Evolutionary conservation across 2,888 invertebrate species (phyloP), one percentile per base, ranked within the genome.

Genomic region (Venusia cambrica): DNA sequence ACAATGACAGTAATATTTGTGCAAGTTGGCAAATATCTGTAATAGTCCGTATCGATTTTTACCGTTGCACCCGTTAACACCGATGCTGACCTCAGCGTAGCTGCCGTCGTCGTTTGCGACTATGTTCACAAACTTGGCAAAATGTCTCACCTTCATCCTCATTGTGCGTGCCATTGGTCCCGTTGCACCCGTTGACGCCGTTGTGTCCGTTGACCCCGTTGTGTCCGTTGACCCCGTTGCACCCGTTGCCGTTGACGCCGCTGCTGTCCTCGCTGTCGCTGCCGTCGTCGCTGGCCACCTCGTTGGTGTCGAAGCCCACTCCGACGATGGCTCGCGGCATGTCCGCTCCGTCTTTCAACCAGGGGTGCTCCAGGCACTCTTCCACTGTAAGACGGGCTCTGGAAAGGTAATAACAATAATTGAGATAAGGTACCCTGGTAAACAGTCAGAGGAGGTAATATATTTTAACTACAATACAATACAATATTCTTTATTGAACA

Each of bases 361-460:
- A 97, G 64, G 93, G 91, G 88, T 97, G 97, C 75, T 94, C 92
- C 72, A 97, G 91, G 87, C 97, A 94, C 84, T 96, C 94, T 66
- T 92, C 90, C 67, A 96, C 95, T 73, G 93, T 93, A 87, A 97
- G 91, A 84, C 97, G 93, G 83, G 93, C 92, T 83, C 97, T 97
- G 88, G 5, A 90, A 89, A 16, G n/a, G n/a, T n/a, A n/a, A n/a
- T n/a, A n/a, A n/a, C n/a, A n/a, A n/a, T n/a, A n/a, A n/a, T n/a
- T n/a, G n/a, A n/a, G n/a, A n/a, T n/a, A n/a, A n/a, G n/a, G n/a
- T n/a, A n/a, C n/a, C n/a, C n/a, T n/a, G n/a, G n/a, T n/a, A n/a
- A n/a, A n/a, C n/a, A n/a, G n/a, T n/a, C n/a, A n/a, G n/a, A n/a
- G n/a, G n/a, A n/a, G n/a, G n/a, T n/a, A n/a, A n/a, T n/a, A n/a